These are phyloP conservation scores for Erynnis tages DNA, from an alignment of 2,888 invertebrate genomes.

Conservation along the genomic window DNA sequence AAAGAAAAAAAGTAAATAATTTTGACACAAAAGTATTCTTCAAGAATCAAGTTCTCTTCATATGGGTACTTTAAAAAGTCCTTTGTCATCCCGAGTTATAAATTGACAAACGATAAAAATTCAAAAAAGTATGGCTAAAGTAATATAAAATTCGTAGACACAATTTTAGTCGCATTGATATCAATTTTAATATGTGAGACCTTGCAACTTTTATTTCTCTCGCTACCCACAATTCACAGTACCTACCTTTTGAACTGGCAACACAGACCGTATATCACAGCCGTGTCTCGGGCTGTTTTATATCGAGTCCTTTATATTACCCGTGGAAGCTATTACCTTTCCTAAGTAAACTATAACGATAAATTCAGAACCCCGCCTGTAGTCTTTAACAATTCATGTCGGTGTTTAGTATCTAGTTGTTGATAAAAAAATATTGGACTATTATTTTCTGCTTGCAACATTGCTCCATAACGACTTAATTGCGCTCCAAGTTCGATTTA, in stretches of 20 bases:
- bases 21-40: too few species aligned
- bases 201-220: conserved; percentile 12
- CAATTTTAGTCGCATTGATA: conserved; percentile 14
- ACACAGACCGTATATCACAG: conserved; percentile 38
- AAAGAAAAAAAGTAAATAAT: too few species aligned
- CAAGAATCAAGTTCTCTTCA: too few species aligned
- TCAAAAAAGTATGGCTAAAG: neutral
- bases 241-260: conserved; percentile 21
- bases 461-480: neutral
- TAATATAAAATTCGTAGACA: neutral
- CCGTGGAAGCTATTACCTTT: conserved; percentile 58
- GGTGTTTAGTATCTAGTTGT: conserved; percentile 26
- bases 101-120: too few species aligned
- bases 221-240: conserved; percentile 17
- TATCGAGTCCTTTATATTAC: conserved; percentile 52
- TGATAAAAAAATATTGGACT: conserved; percentile 21
- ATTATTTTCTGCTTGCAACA: neutral
- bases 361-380: conserved; percentile 48
- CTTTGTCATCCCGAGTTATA: too few species aligned
- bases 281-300: conserved; percentile 40
- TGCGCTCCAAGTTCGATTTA: neutral
- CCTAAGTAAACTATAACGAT: conserved; percentile 69
- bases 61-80: too few species aligned
- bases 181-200: conserved; percentile 13
- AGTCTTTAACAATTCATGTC: conserved; percentile 25